These are phyloP conservation scores for Borostomias antarcticus DNA, from an alignment of 2,797 vertebrate species.

Conservation along the genomic window DNA sequence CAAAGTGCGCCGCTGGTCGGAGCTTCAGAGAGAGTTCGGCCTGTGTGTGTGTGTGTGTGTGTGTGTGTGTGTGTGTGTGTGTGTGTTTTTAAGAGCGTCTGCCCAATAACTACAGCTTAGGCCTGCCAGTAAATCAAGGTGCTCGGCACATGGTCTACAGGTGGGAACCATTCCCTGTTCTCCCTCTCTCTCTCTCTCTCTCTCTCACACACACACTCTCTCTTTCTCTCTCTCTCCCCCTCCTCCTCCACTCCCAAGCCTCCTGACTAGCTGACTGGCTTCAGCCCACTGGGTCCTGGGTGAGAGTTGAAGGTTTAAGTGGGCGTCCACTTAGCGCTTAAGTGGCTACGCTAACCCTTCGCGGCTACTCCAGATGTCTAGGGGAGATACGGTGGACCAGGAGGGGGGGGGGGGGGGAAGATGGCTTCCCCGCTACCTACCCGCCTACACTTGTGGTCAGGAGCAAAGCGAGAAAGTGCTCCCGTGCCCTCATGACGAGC, in stretches of 20 bases:
- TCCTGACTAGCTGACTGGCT: neutral
- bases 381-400: constrained; percentile 53
- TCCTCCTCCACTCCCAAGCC: neutral
- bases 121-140: constrained; percentile 63
- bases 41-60: neutral
- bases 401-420: constrained; percentile 22
- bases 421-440: constrained; percentile 7
- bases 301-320: constrained; percentile 62
- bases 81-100: constrained; percentile 54
- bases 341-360: constrained; percentile 63
- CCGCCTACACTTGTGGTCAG: neutral
- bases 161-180: constrained; percentile 37
- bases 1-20: constrained; percentile 42
- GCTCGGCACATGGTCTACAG: constrained; percentile 65
- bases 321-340: constrained; percentile 71
- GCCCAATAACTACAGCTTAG: constrained; percentile 47
- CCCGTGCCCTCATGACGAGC: neutral
- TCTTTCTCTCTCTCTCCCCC: constrained; percentile 20
- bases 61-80: constrained; percentile 6
- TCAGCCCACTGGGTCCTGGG: constrained; percentile 21
- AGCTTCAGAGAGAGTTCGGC: constrained; percentile 59
- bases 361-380: constrained; percentile 62
- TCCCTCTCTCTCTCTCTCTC: neutral
- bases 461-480: neutral
- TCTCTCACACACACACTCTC: neutral